These are phyloP conservation scores for Phalacrocorax carbo DNA, from an alignment of 2,113 vertebrate genomes.

Conservation along the genomic window DNA sequence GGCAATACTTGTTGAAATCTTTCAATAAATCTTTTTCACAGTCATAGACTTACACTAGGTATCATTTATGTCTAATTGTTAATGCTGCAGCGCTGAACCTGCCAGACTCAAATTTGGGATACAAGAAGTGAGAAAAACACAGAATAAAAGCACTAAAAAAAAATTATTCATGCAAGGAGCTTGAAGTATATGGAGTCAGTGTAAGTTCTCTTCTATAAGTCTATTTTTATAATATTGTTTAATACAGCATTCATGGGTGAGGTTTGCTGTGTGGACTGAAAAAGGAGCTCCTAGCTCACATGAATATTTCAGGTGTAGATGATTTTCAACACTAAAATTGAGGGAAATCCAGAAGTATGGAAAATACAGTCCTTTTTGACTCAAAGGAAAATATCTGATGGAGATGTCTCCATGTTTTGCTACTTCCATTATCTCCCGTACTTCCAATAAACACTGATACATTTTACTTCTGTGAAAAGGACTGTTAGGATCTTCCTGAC, in stretches of 20 bases:
- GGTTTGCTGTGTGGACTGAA: neutral
- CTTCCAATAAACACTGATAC: neutral
- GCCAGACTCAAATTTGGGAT: neutral
- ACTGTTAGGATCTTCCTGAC: neutral
- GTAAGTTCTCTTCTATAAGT: neutral
- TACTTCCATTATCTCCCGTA: neutral
- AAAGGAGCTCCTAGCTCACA: neutral
- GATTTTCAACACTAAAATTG: neutral
- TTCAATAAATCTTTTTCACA: neutral
- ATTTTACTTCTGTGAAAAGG: neutral
- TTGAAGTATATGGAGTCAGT: neutral
- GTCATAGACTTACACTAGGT: neutral
- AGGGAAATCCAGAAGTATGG: neutral
- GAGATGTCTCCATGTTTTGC: neutral
- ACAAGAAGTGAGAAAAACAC: neutral
- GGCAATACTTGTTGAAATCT: neutral
- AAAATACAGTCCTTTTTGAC: neutral
- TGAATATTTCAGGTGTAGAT: neutral
- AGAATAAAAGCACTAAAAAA: neutral
- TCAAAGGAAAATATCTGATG: neutral
- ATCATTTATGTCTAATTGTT: neutral
- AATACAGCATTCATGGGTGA: neutral
- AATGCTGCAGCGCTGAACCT: neutral
- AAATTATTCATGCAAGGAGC: neutral
- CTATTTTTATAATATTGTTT: neutral